Percentiles rank a stretch among this genome's conserved stretches.
Conservation (phyloP, 2,113 vertebrate species). For the Chloropsis hardwickii region DNA sequence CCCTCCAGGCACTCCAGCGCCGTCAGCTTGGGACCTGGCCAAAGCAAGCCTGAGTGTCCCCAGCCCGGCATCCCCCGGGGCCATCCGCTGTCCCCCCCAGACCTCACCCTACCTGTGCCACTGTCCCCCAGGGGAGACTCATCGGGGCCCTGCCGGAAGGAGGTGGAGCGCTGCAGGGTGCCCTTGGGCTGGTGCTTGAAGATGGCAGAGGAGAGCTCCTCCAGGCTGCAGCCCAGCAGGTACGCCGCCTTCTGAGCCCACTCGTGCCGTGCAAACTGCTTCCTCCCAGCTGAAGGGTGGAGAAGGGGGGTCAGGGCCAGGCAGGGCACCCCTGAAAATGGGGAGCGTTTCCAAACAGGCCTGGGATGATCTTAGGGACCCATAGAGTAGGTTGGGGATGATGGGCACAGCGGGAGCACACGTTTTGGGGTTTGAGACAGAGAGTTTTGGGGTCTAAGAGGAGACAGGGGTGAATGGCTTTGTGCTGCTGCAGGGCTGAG, state of each 20-base stretch:
- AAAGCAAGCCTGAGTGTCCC: neutral
- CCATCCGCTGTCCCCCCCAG: fast-evolving
- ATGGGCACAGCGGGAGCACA: neutral
- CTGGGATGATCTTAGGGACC: neutral
- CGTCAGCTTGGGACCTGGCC: constrained; percentile 84
- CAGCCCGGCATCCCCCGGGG: fast-evolving
- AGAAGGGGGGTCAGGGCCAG: neutral
- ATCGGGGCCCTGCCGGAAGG: constrained; percentile 89
- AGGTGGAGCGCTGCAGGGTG: constrained; percentile 86
- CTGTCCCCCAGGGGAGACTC: constrained; percentile 37
- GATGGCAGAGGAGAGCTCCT: constrained; percentile 92
- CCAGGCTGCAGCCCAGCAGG: constrained; percentile 87
- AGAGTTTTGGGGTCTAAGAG: neutral
- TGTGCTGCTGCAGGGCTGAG: neutral
- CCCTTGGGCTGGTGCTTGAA: constrained; percentile 93
- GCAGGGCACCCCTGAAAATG: neutral
- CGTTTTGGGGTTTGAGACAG: neutral
- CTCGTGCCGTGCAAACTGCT: constrained; percentile 94
- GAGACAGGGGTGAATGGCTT: fast-evolving
- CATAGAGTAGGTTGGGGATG: neutral
- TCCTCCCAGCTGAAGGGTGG: constrained; percentile 27
- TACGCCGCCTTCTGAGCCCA: constrained; percentile 98
- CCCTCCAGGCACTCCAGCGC: constrained; percentile 95
- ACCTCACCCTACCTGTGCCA: constrained; percentile 27
- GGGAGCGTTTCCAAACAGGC: neutral